Base-by-base conservation (phyloP, 2,113 vertebrate species). In the Trogon surrucura region DNA sequence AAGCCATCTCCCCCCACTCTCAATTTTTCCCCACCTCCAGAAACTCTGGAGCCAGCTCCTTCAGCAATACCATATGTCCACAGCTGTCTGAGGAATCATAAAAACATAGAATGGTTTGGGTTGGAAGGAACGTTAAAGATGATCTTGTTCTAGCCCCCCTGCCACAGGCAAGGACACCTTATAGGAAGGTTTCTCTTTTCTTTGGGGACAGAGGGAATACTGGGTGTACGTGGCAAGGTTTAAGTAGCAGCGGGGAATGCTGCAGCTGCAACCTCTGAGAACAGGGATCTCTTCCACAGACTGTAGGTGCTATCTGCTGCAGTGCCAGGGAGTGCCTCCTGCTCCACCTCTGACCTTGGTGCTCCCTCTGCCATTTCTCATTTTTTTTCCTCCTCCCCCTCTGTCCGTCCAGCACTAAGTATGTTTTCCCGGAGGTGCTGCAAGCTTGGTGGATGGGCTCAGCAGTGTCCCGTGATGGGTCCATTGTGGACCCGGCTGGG, bases 171-270 rank as follows among this genome's bases (percentile, higher is more conserved):
- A 41, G 41, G 41, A 41, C 41, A 41, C 41, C 41, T 41, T 41
- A 41, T 13, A 41, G 41, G 32, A 81, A 94, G n/a, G 29, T 22
- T 47, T 65, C 10, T 10, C 16, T 75, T 34, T 80, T 51, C 34
- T 44, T 64, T 0, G 0, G 17, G 38, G 29, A 11, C 4, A 51
- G 23, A 47, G 8, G 10, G 26, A 16, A 21, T 56, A 80, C 0
- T 36, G 6, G 0, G 22, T 32, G 10, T 16, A 36, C 2, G 0
- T 6, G 8, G 19, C 41, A 85, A 22, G 16, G 34, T 79, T 74
- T 47, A 36, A 6, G 29, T 29, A 77, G 54, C 20, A 26, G 10
- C 4, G 23, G 8, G 20, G 17, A 6, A 69, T 16, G 44, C 32
- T 80, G 71, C 32, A 56, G 54, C 48, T 75, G 32, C 51, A 38